Percentiles rank a stretch among this genome's conserved stretches.
These are phyloP conservation scores for Sebastes itinus DNA, from an alignment of 2,797 vertebrate species.

Conservation along the genomic window DNA sequence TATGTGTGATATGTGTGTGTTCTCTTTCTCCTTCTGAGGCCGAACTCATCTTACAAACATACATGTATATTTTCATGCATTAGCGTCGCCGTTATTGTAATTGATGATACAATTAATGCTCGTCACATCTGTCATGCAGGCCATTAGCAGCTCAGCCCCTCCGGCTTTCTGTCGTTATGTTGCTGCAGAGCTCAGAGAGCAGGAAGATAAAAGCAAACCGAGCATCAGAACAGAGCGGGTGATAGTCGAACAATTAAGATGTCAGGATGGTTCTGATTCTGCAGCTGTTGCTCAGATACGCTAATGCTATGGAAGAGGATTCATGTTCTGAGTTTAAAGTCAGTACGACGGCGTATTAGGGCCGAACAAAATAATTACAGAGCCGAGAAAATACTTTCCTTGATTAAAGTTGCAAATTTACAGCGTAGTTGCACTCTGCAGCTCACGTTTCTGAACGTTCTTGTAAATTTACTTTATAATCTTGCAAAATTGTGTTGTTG, in stretches of 20 bases:
- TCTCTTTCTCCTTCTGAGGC: not conserved
- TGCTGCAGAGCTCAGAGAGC: slow-evolving; percentile 1
- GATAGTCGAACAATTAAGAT: not conserved
- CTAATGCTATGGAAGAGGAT: not conserved
- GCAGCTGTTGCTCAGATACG: not conserved
- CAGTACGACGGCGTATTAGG: too few relatives aligned
- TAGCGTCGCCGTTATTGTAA: slow-evolving; percentile 23
- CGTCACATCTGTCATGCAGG: slow-evolving; percentile 28
- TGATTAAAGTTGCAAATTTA: too few relatives aligned
- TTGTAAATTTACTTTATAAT: too few relatives aligned
- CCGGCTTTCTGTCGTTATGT: not conserved
- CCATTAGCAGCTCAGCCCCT: slow-evolving; percentile 27
- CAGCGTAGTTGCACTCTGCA: too few relatives aligned
- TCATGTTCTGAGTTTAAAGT: too few relatives aligned
- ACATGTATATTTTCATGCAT: slow-evolving; percentile 20
- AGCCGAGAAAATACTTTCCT: too few relatives aligned
- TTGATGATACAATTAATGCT: slow-evolving; percentile 24
- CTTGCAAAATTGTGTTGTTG: too few relatives aligned
- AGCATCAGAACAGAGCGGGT: not conserved
- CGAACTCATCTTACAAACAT: not conserved
- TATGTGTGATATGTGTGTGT: not conserved
- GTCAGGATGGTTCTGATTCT: not conserved
- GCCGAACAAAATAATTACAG: too few relatives aligned
- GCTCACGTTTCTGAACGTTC: too few relatives aligned
- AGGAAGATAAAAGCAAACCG: not conserved